Evolutionary conservation across 2,797 vertebrate species (phyloP), one percentile per base, ranked within the genome.

Genomic region (Cephalopachus bancanus): DNA sequence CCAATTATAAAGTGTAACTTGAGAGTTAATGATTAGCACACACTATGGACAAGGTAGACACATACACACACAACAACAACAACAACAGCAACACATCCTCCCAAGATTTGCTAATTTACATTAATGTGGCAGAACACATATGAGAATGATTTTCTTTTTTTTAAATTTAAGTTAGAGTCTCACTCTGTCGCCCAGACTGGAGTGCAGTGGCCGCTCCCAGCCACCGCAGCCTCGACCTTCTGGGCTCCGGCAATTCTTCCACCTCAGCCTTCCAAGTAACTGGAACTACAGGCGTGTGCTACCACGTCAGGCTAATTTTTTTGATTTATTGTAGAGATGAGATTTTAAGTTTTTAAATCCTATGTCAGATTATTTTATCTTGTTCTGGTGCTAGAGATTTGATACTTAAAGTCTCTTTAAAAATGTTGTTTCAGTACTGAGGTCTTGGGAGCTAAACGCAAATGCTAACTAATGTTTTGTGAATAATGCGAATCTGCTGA

Each of bases 1-100:
- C 72, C 94, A 97, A 97, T 97, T 97, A 97, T 74, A 81, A 95
- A 71, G 83, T 26, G 69, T 67, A 81, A 93, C 28, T 71, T 75
- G 26, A 53, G 72, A 96, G 49, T 60, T 88, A 59, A 65, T 67
- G 79, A 90, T 89, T 74, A 89, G 87, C 19, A 33, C 22, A 79
- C n/a, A 24, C 3, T 84, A 37, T 72, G 44, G 64, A 67, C 24
- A 92, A 81, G 62, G 19, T 6, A 8, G 5, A 60, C 37, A 44
- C 24, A 22, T 26, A 9, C 17, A 26, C 79, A 11, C 55, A 22
- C n/a, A 44, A 37, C 20, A 44, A 44, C 44, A 44, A 44, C 44
- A 44, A 44, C 44, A 4, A 44, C 44, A 44, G 5, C 44, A 44
- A 53, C n/a, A 55, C 30, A n/a, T 0, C 14, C 37, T 12, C 11